Conservation (phyloP, 1,140 invertebrate genomes). For the Lordiphosa stackelbergi region DNA sequence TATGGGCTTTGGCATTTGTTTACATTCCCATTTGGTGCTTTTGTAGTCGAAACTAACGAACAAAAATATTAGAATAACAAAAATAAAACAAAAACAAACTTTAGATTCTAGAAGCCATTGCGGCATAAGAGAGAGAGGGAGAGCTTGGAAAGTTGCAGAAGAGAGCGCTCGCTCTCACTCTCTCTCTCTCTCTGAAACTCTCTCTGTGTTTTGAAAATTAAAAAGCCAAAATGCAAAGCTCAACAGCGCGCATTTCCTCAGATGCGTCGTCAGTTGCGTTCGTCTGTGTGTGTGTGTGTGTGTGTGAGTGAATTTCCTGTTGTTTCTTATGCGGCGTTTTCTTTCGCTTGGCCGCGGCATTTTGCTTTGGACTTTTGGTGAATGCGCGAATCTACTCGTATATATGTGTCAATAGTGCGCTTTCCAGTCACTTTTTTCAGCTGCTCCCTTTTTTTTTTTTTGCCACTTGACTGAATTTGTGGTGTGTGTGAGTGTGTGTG, state of each 20-base stretch:
- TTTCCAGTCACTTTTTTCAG: conserved; percentile 58
- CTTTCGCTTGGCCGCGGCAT: conserved; percentile 41
- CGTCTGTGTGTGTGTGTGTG: conserved; percentile 3
- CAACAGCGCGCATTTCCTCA: conserved; percentile 65
- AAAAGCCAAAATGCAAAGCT: conserved; percentile 71
- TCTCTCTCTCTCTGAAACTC: conserved; percentile 13
- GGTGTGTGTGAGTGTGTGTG: conserved; percentile 24
- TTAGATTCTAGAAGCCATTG: conserved; percentile 28
- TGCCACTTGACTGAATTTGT: conserved; percentile 70
- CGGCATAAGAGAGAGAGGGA: conserved; percentile 21
- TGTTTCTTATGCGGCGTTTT: conserved; percentile 69
- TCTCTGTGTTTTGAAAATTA: conserved; percentile 67
- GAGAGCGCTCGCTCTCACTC: conserved; percentile 14
- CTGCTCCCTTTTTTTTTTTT: conserved; percentile 55
- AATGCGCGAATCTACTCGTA: conserved; percentile 57
- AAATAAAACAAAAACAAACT: conserved; percentile 11
- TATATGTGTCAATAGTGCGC: conserved; percentile 76
- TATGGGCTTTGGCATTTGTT: conserved; percentile 45
- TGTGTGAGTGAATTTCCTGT: conserved; percentile 69
- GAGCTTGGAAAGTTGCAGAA: conserved; percentile 7
- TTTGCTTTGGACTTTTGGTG: conserved; percentile 21
- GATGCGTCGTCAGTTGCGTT: conserved; percentile 15
- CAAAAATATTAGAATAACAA: conserved; percentile 10
- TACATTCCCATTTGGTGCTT: conserved; percentile 50
- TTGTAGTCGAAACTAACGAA: conserved; percentile 12